phyloP scores from a whole-genome alignment of 2,797 vertebrate species.

The Leptoclinus maculatus region DNA sequence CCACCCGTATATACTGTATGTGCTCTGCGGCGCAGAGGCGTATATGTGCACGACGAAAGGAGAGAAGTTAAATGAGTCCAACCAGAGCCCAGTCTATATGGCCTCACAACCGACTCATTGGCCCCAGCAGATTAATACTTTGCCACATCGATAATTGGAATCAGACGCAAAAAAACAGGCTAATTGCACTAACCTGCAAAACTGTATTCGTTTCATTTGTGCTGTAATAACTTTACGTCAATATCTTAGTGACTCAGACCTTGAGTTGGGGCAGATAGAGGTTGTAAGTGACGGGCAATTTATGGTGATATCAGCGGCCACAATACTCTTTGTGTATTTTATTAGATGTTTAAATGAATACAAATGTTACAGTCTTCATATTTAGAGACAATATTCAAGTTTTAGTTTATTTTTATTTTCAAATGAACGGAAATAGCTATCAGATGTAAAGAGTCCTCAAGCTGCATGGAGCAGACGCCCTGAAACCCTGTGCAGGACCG shows the following conservation, averaged over 20 bases:
- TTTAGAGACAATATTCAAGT: background rate
- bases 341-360: background rate
- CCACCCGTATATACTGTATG: background rate
- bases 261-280: background rate
- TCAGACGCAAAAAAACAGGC: background rate
- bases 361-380: background rate
- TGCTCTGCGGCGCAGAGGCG: too few species aligned
- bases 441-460: background rate
- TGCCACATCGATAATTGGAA: background rate
- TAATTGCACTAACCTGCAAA: background rate
- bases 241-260: background rate
- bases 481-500: slow-evolving; percentile 25
- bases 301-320: background rate
- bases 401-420: background rate
- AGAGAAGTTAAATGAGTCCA: background rate
- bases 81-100: background rate
- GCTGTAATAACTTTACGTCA: background rate
- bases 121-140: background rate
- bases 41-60: background rate
- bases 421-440: background rate
- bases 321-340: background rate
- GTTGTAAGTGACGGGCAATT: background rate
- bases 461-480: slow-evolving; percentile 7
- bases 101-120: background rate
- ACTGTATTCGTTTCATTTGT: background rate